Base-by-base conservation (phyloP, 2,113 vertebrate genomes). In the Phycodurus eques region DNA sequence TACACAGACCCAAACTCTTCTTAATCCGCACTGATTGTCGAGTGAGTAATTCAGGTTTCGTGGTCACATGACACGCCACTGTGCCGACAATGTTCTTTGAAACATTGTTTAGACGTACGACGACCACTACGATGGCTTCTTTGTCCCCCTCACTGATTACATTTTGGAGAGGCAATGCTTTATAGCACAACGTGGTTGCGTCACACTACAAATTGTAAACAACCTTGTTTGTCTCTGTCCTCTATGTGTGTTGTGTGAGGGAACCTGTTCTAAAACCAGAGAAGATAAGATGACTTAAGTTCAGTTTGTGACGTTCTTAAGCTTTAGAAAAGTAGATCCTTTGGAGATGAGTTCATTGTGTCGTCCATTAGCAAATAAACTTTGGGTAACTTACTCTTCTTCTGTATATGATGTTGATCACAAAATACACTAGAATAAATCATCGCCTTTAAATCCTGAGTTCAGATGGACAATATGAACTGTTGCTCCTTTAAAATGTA, bases 21-120 rank as follows among this genome's bases (percentile, higher is more conserved):
- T 76, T 68, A 68, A 72, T 31, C 60, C 14, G 8, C 60, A 57
- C 31, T 39, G 33, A 53, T 31, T 72, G 62, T 77, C 67, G 59
- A 65, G 20, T 20, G 53, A 20, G 44, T 71, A 78, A 76, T 73
- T 53, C 39, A 20, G 5, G 78, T 78, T 71, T 71, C 12, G 14
- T 51, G 39, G 77, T 35, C 57, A 70, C 71, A 61, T 68, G 62
- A 67, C 35, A 67, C n/a, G 8, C 9, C 20, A 56, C 9, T 7
- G 14, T 12, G 35, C 61, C 35, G 68, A 11, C 47, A 20, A 7
- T 51, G 57, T 80, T 73, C 57, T 62, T 67, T 71, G 6, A n/a
- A 53, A 35, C 0, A 0, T 22, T 68, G 49, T 17, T 57, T 33
- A 57, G 43, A 74, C 35, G 42, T 12, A 1, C 63, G 74, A 20